A percentile compares a stretch with the other conserved stretches of the same genome.
phyloP scores from a whole-genome alignment of 1,140 invertebrate genomes.

The Procambarus virginalis region DNA sequence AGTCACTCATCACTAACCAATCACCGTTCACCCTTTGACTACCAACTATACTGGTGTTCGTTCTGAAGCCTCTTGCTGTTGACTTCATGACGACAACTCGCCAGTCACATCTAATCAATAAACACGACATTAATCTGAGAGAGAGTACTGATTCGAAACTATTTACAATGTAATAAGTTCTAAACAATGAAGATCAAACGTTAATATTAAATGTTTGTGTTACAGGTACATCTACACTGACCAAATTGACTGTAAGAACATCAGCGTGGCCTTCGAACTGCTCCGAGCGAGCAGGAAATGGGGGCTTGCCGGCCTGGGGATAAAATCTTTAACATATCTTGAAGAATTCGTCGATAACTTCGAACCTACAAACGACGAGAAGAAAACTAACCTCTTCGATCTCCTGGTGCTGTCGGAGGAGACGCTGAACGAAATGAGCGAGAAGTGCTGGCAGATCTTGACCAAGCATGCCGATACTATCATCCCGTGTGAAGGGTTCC shows the following conservation, averaged over 20 bases:
- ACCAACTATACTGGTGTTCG: no score
- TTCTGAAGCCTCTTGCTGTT: no score
- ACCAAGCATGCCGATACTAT: constrained; percentile 54
- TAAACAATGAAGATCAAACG: no score
- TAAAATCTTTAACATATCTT: constrained; percentile 65
- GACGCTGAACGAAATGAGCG: constrained; percentile 43
- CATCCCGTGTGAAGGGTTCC: constrained; percentile 67
- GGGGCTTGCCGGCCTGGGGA: constrained; percentile 60
- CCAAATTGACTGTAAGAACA: constrained; percentile 52
- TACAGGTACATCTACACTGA: constrained; percentile 70
- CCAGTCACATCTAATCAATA: no score
- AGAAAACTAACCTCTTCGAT: constrained; percentile 67
- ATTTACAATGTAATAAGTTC: no score
- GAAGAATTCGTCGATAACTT: constrained; percentile 66
- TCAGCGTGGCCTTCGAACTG: constrained; percentile 64
- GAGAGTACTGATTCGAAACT: no score
- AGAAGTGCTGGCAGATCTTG: constrained; percentile 61
- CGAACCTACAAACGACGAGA: constrained; percentile 46
- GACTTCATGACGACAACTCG: no score
- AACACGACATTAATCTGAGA: no score
- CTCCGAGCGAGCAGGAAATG: constrained; percentile 66
- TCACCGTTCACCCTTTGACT: background rate
- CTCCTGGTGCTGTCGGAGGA: constrained; percentile 64
- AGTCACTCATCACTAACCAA: constrained; percentile 11
- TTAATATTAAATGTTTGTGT: background rate